phyloP scores from a whole-genome alignment of 2,888 invertebrate species.

The Pheosia gnoma region DNA sequence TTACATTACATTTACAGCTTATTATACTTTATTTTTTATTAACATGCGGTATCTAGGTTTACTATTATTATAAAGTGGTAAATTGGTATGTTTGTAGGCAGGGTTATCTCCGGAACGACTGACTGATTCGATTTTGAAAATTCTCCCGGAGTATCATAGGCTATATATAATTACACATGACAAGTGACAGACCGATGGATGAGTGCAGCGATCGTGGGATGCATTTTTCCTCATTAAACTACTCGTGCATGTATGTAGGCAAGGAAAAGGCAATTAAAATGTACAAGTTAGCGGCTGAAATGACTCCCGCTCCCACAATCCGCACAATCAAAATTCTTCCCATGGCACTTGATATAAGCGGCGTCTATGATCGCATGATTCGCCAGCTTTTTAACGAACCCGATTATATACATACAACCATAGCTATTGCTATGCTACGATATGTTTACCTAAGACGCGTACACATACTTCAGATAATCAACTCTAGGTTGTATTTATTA shows the following conservation, averaged over 20 bases:
- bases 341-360: conserved; percentile 25
- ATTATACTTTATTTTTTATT: too few species aligned
- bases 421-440: neutral
- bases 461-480: too few species aligned
- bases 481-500: too few species aligned
- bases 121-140: too few species aligned
- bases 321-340: conserved; percentile 34
- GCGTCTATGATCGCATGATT: conserved; percentile 29
- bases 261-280: neutral
- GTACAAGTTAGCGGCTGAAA: neutral
- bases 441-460: neutral
- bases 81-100: too few species aligned
- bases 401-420: neutral
- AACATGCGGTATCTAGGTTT: too few species aligned
- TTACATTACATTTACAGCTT: too few species aligned
- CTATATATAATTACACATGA: neutral
- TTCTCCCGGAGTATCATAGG: too few species aligned
- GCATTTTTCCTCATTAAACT: neutral
- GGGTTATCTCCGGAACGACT: too few species aligned
- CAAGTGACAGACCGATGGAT: neutral
- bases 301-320: conserved; percentile 11
- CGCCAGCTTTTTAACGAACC: conserved; percentile 24
- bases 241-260: neutral
- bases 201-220: neutral
- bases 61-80: too few species aligned